Evolutionary conservation across 37 sponge, comb jelly and placozoan species (phyloP), one percentile per base, ranked within the genome.

Genomic region (Amphimedon queenslandica): DNA sequence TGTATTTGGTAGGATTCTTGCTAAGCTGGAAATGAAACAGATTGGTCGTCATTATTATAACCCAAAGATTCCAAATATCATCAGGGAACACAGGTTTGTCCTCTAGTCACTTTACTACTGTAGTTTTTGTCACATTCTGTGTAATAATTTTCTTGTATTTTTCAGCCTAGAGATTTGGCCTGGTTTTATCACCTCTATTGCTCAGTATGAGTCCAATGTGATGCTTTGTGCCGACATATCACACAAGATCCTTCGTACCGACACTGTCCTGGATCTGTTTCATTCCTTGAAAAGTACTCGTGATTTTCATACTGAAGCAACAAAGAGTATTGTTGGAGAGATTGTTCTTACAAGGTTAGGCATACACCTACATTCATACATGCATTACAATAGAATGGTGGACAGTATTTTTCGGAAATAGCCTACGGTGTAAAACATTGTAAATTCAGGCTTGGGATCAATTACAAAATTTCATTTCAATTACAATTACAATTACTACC

Each of bases 281-380:
- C 80, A 90, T 65, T 84, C 86, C 16, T 61, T 86, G 27, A 51
- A 42, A 18, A 37, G 73, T 18, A 0, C 23, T 25, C 8, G 74
- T 5, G 32, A 66, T 37, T 93, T 89, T 82, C 91, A 92, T 43
- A 77, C 70, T 11, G 37, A 27, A 25, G 82, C 80, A 43, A 75
- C 73, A 2, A 91, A 85, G 87, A 72, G 66, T n/a, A 56, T 95
- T 21, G 89, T 95, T 36, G 96, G 96, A 30, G 75, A 85, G 58
- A 88, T 91, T 40, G 96, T 95, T 10, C 53, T 95, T 70, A 95
- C 96, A 6, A 81, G 92, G 94, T 89, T n/a, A n/a, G n/a, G n/a
- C n/a, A n/a, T n/a, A n/a, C n/a, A n/a, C n/a, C n/a, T n/a, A n/a
- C n/a, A n/a, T n/a, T n/a, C n/a, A n/a, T n/a, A n/a, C n/a, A n/a